Percentiles rank a stretch among this genome's conserved stretches.
These are phyloP conservation scores for Chunga burmeisteri DNA, from an alignment of 2,113 vertebrate species.

Conservation along the genomic window DNA sequence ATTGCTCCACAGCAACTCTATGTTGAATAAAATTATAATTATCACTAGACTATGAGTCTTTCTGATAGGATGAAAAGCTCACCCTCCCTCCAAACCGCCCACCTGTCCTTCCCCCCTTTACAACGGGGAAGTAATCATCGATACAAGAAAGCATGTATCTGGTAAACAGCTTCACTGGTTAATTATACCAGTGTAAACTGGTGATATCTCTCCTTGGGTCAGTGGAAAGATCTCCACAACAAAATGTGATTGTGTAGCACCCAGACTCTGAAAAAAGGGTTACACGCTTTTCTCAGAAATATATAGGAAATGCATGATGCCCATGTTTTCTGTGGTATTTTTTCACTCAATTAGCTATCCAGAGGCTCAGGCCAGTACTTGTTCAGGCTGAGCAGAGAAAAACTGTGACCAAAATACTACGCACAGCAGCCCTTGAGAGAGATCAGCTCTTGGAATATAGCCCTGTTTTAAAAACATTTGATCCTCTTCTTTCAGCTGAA, in stretches of 20 bases:
- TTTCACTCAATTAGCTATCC: neutral
- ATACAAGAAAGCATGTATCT: neutral
- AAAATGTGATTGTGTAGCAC: neutral
- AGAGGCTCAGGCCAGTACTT: neutral
- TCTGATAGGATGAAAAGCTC: neutral
- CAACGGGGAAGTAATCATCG: neutral
- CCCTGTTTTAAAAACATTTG: neutral
- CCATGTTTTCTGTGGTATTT: neutral
- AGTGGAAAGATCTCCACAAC: neutral
- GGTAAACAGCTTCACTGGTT: neutral
- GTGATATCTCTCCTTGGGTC: neutral
- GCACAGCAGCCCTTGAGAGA: neutral
- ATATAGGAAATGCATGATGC: neutral
- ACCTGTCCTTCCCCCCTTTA: neutral
- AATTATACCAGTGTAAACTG: neutral
- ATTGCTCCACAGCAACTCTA: slow-evolving; percentile 26
- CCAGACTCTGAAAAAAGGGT: neutral
- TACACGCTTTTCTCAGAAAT: neutral
- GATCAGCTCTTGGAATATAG: neutral
- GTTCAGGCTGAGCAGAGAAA: neutral
- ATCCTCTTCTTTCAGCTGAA: neutral
- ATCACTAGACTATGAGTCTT: neutral
- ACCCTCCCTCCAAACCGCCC: neutral
- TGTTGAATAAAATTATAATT: slow-evolving; percentile 6
- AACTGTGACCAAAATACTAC: neutral